Base-by-base conservation (phyloP, 35 echinoderm and acorn worm species). In the Amphiura filiformis region DNA sequence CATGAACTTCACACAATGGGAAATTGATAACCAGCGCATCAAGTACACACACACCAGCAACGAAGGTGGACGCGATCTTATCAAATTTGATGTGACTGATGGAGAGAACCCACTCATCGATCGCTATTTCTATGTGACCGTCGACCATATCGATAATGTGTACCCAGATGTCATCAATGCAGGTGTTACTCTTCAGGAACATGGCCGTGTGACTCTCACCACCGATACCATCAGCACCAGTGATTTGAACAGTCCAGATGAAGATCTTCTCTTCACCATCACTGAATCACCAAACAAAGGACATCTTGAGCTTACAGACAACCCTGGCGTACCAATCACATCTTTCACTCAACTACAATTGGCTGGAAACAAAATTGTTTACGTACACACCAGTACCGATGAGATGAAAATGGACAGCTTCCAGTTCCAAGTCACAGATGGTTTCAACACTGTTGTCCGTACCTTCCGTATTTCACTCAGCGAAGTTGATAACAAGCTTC, bases 381-480 rank as follows among this genome's bases (percentile, higher is more conserved):
- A 99, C 81, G 96, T 99, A 38, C 96, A 99, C 78, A 99, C 96
- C 38, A 88, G 87, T 47, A 86, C 87, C 42, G 96, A 99, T 80
- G 96, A 99, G 39, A 90, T 99, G 65, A 92, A 87, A 81, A 99
- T 99, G 96, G 96, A 99, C 76, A 94, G 90, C 87, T 99, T 99
- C 93, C 92, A 95, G 76, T 99, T 99, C 77, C 40, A 99, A 77
- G 96, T 94, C 0, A 94, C 96, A 38, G 96, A 99, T 82, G 96
- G 96, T 34, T 88, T 99, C 87, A 99, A 99, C 93, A 89, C 87
- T 35, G 96, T 99, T 26, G 87, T 99, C 32, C 96, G 96, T 30
- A 99, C 96, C 31, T 99, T 99, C 84, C 88, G 96, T 61, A 99
- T 99, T 41, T 89, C 96, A 34, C 80, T 99, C 32, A 94, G 91